phyloP scores from a whole-genome alignment of 2,113 vertebrate species.

The Thryonomys swinderianus region DNA sequence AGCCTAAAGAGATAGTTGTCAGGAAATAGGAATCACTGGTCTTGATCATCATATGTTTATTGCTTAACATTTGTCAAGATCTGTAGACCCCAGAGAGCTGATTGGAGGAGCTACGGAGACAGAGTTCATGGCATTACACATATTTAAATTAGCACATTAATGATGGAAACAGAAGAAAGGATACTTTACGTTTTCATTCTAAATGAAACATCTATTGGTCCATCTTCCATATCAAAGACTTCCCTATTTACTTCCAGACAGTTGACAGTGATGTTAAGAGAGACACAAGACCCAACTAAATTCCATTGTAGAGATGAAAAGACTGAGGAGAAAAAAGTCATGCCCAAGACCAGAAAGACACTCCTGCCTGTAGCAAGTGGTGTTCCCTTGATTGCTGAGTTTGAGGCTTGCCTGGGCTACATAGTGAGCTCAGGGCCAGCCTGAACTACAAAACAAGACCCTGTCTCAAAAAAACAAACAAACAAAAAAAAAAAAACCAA shows the following conservation, averaged over 20 bases:
- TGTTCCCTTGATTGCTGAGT: too few species aligned
- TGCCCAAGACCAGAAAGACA: neutral
- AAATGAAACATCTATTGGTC: neutral
- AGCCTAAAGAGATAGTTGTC: neutral
- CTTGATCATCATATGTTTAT: neutral
- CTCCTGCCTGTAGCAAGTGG: too few species aligned
- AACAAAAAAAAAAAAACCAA: too few species aligned
- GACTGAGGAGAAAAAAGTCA: neutral
- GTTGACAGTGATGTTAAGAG: too few species aligned
- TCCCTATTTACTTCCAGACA: neutral
- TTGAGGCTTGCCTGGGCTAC: too few species aligned
- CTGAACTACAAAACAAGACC: too few species aligned
- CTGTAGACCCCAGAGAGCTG: neutral
- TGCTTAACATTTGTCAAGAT: neutral
- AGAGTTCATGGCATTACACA: too few species aligned
- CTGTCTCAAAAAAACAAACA: too few species aligned
- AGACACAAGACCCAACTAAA: neutral
- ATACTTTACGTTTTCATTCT: neutral
- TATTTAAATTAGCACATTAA: neutral
- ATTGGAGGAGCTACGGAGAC: neutral
- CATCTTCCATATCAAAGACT: neutral
- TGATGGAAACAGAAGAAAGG: too few species aligned
- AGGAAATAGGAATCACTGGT: neutral
- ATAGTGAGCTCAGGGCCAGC: too few species aligned
- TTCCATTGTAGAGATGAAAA: neutral